phyloP scores from a whole-genome alignment of 2,113 vertebrate species.

The Tragelaphus imberbis region DNA sequence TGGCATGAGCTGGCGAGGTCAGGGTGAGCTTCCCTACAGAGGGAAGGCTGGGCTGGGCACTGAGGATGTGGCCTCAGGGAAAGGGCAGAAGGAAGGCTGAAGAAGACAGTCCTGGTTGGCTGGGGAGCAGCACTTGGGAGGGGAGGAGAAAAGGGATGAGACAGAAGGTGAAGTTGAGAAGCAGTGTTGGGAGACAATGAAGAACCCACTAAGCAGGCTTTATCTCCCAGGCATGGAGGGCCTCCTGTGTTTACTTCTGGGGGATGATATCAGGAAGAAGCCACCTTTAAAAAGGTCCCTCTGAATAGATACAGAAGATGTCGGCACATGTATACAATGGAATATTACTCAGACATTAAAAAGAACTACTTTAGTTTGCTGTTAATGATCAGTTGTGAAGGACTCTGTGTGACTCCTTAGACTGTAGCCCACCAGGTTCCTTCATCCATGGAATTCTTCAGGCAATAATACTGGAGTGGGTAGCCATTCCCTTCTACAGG shows the following conservation, averaged over 20 bases:
- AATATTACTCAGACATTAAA: neutral
- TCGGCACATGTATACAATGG: neutral
- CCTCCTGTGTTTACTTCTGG: neutral
- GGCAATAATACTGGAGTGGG: neutral
- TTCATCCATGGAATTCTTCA: neutral
- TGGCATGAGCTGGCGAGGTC: neutral
- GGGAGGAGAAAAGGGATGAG: neutral
- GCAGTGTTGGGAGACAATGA: neutral
- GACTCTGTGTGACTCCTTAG: neutral
- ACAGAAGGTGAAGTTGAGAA: neutral
- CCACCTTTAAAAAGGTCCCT: neutral
- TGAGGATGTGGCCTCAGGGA: neutral
- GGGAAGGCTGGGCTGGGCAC: neutral
- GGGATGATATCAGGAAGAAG: neutral
- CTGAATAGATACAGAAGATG: neutral
- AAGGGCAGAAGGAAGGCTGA: rapidly evolving
- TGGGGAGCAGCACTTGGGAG: neutral
- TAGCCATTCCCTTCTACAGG: neutral
- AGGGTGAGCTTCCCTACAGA: neutral
- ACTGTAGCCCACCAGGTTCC: neutral
- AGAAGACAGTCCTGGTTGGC: rapidly evolving
- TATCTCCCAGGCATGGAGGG: neutral
- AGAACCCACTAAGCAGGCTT: rapidly evolving
- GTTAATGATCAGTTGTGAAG: neutral
- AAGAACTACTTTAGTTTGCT: neutral